Evolutionary conservation across 2,797 vertebrate species (phyloP).

Genomic region (Enteromius paludinosus): DNA sequence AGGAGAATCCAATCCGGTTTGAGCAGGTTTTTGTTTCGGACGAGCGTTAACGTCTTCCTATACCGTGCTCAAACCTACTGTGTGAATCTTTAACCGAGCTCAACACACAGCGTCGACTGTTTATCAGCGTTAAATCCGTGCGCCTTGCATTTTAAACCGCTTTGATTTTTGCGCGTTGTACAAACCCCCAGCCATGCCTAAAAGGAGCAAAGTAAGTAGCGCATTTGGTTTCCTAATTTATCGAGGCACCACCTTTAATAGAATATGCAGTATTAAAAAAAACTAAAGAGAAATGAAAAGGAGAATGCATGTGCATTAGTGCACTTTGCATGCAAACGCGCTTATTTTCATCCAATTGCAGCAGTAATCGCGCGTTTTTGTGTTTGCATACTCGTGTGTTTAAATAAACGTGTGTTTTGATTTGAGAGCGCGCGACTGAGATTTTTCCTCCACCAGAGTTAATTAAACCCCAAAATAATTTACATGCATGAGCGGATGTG

Average conservation of each 20-base stretch:
- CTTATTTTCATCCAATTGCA: not conserved
- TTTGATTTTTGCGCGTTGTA: slow-evolving; percentile 25
- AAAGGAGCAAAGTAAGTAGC: slow-evolving; percentile 82
- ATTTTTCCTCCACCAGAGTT: slow-evolving; percentile 27
- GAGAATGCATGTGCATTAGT: not conserved
- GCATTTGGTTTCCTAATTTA: slow-evolving; percentile 31
- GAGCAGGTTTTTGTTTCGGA: slow-evolving; percentile 88
- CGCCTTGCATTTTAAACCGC: slow-evolving; percentile 4
- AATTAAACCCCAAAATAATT: not conserved
- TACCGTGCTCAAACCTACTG: slow-evolving; percentile 76
- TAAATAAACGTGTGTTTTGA: slow-evolving; percentile 66
- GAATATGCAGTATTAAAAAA: not conserved
- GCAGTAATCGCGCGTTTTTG: slow-evolving; percentile 23
- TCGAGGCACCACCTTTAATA: slow-evolving; percentile 16
- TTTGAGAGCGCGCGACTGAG: slow-evolving; percentile 59
- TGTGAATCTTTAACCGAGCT: slow-evolving; percentile 73
- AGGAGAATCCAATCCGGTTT: slow-evolving; percentile 89
- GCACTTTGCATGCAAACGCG: not conserved
- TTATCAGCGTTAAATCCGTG: slow-evolving; percentile 39
- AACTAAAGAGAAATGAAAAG: not conserved
- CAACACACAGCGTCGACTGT: slow-evolving; percentile 65
- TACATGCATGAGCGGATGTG: not conserved
- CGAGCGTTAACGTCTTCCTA: slow-evolving; percentile 82
- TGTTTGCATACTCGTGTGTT: slow-evolving; percentile 49
- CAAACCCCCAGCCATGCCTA: slow-evolving; percentile 80